Base-by-base conservation (phyloP, 2,113 vertebrate genomes). In the Rhinoderma darwinii region DNA sequence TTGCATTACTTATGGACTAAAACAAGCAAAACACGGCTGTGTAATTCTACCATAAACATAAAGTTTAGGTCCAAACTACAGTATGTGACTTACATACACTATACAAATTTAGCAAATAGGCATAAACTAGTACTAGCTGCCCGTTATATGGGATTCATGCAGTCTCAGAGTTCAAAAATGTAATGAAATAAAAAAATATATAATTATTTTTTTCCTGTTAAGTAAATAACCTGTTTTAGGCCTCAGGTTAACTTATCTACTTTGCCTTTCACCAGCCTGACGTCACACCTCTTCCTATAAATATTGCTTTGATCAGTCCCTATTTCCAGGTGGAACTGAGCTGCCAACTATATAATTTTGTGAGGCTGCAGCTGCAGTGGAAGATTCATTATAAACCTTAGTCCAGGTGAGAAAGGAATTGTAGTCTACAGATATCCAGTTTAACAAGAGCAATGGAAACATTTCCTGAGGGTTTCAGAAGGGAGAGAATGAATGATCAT, bases 391-490 rank as follows among this genome's bases (percentile, higher is more conserved):
- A 82, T 66, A 82, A 66, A 39, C 79, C 35, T 82, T 82, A 30
- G 37, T 66, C 79, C 79, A 82, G 79, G 79, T 82, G 79, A 82
- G 79, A 82, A 82, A 82, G 41, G 59, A 41, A 82, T 82, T 82
- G 79, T 82, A 82, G 25, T 82, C 59, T 41, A 82, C 51, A 66
- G 79, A 82, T 82, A 82, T 82, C 41, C 79, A 82, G 79, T 82
- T 82, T 82, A 82, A 82, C 59, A 82, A 82, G 79, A 30, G 56
- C 79, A 82, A 43, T 63, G 79, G 79, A 82, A 82, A 82, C 79
- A 82, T 82, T 82, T 59, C 79, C 56, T 61, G 41, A 82, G 79
- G 79, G 39, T 59, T 82, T 63, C 41, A 82, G 79, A 35, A 81
- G 39, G 54, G 37, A 41, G 78, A 81, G 54, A 63, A 81, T 81